A percentile compares a stretch with the other conserved stretches of the same genome.
Conservation (phyloP, 2,113 vertebrate species). For the Oryzias celebensis region DNA sequence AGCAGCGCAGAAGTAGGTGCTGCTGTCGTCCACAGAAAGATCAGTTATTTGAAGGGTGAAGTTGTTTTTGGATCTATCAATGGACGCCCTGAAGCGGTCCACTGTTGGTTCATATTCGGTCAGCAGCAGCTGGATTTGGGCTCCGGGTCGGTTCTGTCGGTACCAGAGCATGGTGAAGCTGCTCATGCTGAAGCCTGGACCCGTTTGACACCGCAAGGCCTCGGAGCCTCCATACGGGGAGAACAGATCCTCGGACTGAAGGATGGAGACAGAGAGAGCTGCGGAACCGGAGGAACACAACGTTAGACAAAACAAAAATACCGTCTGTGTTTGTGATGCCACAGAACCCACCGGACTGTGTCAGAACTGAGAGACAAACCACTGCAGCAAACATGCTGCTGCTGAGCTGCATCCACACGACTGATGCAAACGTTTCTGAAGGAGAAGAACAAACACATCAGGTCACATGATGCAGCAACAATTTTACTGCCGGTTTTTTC, state of each 20-base stretch:
- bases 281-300: neutral
- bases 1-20: constrained; percentile 69
- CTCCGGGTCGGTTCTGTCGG: constrained; percentile 18
- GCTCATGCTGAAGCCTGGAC: constrained; percentile 40
- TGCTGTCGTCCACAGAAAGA: constrained; percentile 48
- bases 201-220: constrained; percentile 52
- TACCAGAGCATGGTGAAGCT: constrained; percentile 72
- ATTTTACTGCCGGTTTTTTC: too few relatives aligned
- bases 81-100: neutral
- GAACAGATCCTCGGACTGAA: constrained; percentile 39
- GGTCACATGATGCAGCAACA: neutral
- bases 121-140: constrained; percentile 33
- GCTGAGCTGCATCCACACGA: constrained; percentile 2
- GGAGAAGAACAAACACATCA: constrained; percentile 5
- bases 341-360: constrained; percentile 33
- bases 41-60: constrained; percentile 57
- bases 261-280: constrained; percentile 46
- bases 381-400: constrained; percentile 25
- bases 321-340: neutral
- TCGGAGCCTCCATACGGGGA: neutral
- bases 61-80: constrained; percentile 20
- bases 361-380: constrained; percentile 13
- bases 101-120: constrained; percentile 27
- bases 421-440: neutral
- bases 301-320: neutral